Evolutionary conservation across 2,113 vertebrate genomes (phyloP), one percentile per base, ranked within the genome.

Genomic region (Pomatostomus ruficeps): DNA sequence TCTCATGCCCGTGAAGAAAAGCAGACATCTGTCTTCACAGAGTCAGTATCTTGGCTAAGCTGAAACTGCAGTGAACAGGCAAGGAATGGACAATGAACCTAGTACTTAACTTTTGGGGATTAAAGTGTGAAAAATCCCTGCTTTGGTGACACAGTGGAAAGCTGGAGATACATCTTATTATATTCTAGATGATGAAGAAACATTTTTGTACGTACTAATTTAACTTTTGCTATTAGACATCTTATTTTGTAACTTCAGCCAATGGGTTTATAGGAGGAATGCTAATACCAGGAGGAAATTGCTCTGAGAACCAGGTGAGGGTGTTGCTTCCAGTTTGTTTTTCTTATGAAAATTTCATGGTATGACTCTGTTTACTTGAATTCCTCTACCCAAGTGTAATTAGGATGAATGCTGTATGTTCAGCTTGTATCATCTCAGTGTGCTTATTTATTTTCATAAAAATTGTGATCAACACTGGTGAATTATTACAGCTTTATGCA

Each of bases 361-460:
- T n/a, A 35, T 88, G 67, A 73, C 68, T 91, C 21, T 78, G 54
- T 87, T 91, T 83, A 90, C 82, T 88, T 93, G 68, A 93, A 90
- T 77, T 35, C 26, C 28, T 86, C 52, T 74, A 55, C 57, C 77
- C 71, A 83, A 28, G 36, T 67, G 26, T 62, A 67, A 88, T 82
- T 85, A 80, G 46, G 31, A 83, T 85, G 55, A 86, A 74, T 68
- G 90, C 59, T 80, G 10, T 74, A 63, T 52, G 22, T 40, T 83
- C 36, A 67, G 17, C 18, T 94, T 80, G 9, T 36, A 49, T 67
- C 18, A 84, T 63, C 51, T 93, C 46, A 10, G 14, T 65, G 43
- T 73, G 18, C 31, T 90, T 93, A 95, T 89, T 96, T 96, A 96
- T 96, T 96, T 93, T 91, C 62, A 63, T 77, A 74, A n/a, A 63